Base-by-base conservation (phyloP, 1,140 invertebrate species). In the Antheraea pernyi region DNA sequence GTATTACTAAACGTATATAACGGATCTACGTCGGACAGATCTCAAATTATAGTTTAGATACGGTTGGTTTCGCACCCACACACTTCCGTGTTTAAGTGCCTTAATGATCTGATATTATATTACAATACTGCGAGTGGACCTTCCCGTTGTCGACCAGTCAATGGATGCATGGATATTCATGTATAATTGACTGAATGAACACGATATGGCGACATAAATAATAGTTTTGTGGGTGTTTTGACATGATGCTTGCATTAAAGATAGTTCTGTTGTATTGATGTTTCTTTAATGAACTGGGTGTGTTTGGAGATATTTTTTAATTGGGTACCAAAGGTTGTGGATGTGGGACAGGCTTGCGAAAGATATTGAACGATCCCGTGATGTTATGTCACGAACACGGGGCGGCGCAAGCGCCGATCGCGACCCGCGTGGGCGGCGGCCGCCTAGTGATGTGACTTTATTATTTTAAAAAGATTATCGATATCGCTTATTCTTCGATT, bases 21-120 rank as follows among this genome's bases (percentile, higher is more conserved):
- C 86, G 85, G 85, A 75, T 76, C 78, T 77, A 61, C 58, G 68
- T 81, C 81, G 84, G 86, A 87, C 83, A 82, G 81, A 85, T 77
- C 77, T 89, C 85, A 85, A 90, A 91, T 91, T 91, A 91, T 89
- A 91, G 82, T 89, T 91, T 91, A 77, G 89, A 78, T 86, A 91
- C 89, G 89, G 88, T 85, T n/a, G 86, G 79, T 91, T 90, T 89
- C 75, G 87, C 88, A 89, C 89, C 89, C 89, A 91, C 89, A 91
- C 89, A 83, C 85, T 90, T 91, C 89, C 89, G 85, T 78, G 80
- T 88, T 82, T 83, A 82, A 83, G 73, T 81, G 82, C 83, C 76
- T 86, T 91, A 91, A 91, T 89, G 89, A 87, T 87, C 83, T 84
- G 81, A 89, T 89, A 89, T 91, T 91, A 88, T 88, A 86, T 89